Evolutionary conservation across 2,888 invertebrate species (phyloP).

Genomic region (Aricia artaxerxes): DNA sequence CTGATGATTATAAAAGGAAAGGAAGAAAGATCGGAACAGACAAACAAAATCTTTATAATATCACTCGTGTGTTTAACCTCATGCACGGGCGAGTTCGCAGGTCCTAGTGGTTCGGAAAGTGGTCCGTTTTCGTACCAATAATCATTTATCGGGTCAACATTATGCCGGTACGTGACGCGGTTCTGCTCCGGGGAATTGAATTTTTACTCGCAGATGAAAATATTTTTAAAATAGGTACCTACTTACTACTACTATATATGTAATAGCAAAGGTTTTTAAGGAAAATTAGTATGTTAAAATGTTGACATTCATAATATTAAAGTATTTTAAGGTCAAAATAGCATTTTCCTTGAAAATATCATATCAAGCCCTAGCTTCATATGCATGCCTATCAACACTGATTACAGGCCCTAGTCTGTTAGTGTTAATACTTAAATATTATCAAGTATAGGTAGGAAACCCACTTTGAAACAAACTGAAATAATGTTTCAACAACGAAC

Average conservation of each 20-base stretch:
- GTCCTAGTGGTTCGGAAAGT: slow-evolving; percentile 55
- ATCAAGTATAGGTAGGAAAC: too few relatives aligned
- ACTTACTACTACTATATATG: neutral
- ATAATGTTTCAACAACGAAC: too few relatives aligned
- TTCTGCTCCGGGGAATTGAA: slow-evolving; percentile 47
- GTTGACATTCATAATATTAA: too few relatives aligned
- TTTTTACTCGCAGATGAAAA: slow-evolving; percentile 41
- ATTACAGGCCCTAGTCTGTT: too few relatives aligned
- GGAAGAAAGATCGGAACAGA: neutral
- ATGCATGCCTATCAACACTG: too few relatives aligned
- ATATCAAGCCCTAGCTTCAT: too few relatives aligned
- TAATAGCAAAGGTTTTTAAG: neutral
- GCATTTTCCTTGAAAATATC: too few relatives aligned
- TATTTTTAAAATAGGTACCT: slow-evolving; percentile 2
- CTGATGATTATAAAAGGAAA: too few relatives aligned
- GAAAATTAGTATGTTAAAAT: too few relatives aligned
- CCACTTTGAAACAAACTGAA: too few relatives aligned
- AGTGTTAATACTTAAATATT: too few relatives aligned
- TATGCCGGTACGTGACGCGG: slow-evolving; percentile 57
- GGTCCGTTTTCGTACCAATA: slow-evolving; percentile 56
- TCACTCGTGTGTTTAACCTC: slow-evolving; percentile 39
- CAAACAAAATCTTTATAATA: neutral
- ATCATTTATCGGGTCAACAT: slow-evolving; percentile 59
- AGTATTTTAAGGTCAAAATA: too few relatives aligned
- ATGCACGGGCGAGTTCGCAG: slow-evolving; percentile 45